Base-by-base conservation (phyloP, 2,888 invertebrate genomes). In the Lumbricus terrestris region DNA sequence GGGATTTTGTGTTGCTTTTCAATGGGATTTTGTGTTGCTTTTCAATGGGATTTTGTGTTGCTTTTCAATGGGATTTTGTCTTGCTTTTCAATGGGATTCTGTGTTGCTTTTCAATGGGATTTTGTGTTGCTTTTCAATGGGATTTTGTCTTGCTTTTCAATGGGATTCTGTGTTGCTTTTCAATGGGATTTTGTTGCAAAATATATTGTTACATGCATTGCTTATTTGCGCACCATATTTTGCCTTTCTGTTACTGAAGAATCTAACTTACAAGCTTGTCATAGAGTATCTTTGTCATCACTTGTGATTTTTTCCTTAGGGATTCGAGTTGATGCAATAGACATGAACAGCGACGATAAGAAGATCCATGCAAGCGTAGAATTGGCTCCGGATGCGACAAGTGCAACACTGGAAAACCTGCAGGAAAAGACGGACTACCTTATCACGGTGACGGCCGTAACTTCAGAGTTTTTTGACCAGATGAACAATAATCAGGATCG, bases 391-490 rank as follows among this genome's bases (percentile, higher is more conserved):
- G 94, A 94, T 91, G 92, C 93, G 38, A 93, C 93, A n/a, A 91
- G 91, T 8, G 93, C 93, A 20, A 93, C 93, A 38, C 91, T 95
- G 18, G 93, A 94, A 42, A 93, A 93, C 82, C 92, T 95, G 11
- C 90, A 92, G 85, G 95, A 95, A 91, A 94, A 94, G 90, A 94
- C 94, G 8, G 94, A 94, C 91, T 95, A 95, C 91, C 92, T 94
- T 88, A 91, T 95, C 89, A 93, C 94, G 33, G 93, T 95, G 13
- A 94, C 94, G 34, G 94, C 94, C 2, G 93, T 95, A 42, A 95
- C 95, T 8, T 94, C 94, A 85, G 95, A 95, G 92, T 95, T 94
- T 92, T 95, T 95, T 92, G 94, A 94, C 90, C 92, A 93, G 88
- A 18, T 69, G 33, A 35, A 18, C 33, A n/a, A 35, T 33, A n/a